Base-by-base conservation (phyloP, 2,888 invertebrate genomes). In the Atrina japonica region DNA sequence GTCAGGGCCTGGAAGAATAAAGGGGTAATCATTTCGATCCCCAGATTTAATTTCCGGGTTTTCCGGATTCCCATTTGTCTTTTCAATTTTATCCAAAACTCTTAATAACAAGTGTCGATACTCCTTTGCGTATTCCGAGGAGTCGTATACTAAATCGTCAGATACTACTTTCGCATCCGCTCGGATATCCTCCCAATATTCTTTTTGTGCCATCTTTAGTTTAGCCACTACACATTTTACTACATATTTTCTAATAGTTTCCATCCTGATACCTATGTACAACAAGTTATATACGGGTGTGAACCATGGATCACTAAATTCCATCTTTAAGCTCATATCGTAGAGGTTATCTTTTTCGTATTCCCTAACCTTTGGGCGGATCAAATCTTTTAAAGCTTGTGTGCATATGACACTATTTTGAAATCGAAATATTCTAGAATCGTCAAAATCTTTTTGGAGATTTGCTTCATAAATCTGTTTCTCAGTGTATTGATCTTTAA, bases 1-100 rank as follows among this genome's bases (percentile, higher is more conserved):
- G 52, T 79, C 76, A n/a, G n/a, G n/a, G n/a, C n/a, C n/a, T n/a
- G 80, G 80, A 7, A 85, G 55, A 21, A 80, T 78, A 56, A 81
- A 85, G 14, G 43, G 59, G 7, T 47, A 41, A 45, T 67, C 53
- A 64, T 85, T 83, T 5, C 75, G 73, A 61, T 85, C 81, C 30
- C 68, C 66, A 1, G 30, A 14, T 29, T 53, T 43, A 0, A 45
- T 47, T 29, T 53, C 23, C 7, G 49, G 69, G 27, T 73, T 53
- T 0, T 53, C 55, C 9, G 61, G 56, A 43, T 50, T 43, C 30
- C 45, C 40, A 0, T 21, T 35, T n/a, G 45, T 47, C 5, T 73
- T 60, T 5, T 77, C 68, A 70, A 75, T 80, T 25, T 63, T 72
- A 21, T 70, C 64, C 9, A 81, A 66, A 76, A 82, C 82, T 25